phyloP scores from a whole-genome alignment of 2,888 invertebrate species.

The Abscondita cerata region DNA sequence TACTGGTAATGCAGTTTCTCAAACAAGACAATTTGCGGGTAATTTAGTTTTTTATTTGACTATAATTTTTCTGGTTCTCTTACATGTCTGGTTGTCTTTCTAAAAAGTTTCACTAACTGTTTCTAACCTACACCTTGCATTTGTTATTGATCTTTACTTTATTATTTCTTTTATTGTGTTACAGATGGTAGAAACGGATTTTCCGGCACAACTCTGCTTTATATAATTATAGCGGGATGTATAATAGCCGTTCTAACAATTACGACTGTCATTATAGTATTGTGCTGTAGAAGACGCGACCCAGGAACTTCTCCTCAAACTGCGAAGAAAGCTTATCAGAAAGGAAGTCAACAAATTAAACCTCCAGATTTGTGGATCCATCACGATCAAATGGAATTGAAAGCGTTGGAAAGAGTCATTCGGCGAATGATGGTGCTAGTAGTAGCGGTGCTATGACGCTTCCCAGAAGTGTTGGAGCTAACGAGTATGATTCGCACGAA shows the following conservation, averaged over 20 bases:
- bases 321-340: slow-evolving; percentile 68
- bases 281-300: slow-evolving; percentile 67
- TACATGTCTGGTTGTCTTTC: slow-evolving; percentile 3
- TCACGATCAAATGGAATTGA: slow-evolving; percentile 96
- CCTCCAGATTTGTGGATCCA: slow-evolving; percentile 98
- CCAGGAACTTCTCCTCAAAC: slow-evolving; percentile 65
- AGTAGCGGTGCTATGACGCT: slow-evolving; percentile 78
- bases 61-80: slow-evolving; percentile 23
- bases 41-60: slow-evolving; percentile 36
- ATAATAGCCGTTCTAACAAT: slow-evolving; percentile 65
- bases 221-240: slow-evolving; percentile 69
- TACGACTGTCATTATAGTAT: slow-evolving; percentile 65
- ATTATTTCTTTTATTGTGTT: slow-evolving; percentile 43
- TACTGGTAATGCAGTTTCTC: slow-evolving; percentile 45
- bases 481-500: slow-evolving; percentile 65
- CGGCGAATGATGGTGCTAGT: slow-evolving; percentile 69
- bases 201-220: slow-evolving; percentile 65
- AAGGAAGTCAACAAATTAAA: slow-evolving; percentile 72
- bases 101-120: slow-evolving; percentile 11
- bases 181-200: slow-evolving; percentile 64
- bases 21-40: slow-evolving; percentile 48
- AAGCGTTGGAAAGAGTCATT: slow-evolving; percentile 80
- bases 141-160: too few relatives aligned
- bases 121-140: too few relatives aligned
- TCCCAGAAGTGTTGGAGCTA: slow-evolving; percentile 69